Evolutionary conservation across 2,888 invertebrate species (phyloP).

Genomic region (Pseudanteris insignis): DNA sequence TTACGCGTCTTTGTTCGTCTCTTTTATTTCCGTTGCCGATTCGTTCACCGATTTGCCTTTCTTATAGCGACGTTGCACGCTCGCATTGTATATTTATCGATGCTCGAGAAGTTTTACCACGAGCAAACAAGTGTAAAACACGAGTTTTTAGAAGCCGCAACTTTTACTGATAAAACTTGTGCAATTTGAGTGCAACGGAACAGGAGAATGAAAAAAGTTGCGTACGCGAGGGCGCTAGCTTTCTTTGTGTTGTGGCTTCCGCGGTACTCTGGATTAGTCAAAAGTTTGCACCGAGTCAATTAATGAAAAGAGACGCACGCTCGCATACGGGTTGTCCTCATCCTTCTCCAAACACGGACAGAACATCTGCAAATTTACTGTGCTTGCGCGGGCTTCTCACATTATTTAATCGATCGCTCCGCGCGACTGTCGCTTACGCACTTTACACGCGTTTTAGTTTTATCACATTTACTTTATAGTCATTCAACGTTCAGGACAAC

Average conservation of each 20-base stretch:
- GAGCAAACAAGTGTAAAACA: conserved; percentile 30
- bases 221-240: not conserved
- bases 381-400: too few species aligned
- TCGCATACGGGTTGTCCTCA: too few species aligned
- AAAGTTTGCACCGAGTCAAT: conserved; percentile 29
- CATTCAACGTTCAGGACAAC: too few species aligned
- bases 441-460: conserved; percentile 11
- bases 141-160: conserved; percentile 28
- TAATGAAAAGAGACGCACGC: conserved; percentile 25
- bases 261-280: conserved; percentile 20
- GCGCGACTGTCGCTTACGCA: too few species aligned
- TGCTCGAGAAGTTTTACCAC: conserved; percentile 26
- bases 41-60: conserved; percentile 2
- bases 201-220: conserved; percentile 26
- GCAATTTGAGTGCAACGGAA: conserved; percentile 29
- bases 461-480: too few species aligned
- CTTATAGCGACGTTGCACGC: not conserved
- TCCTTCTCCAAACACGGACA: too few species aligned
- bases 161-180: conserved; percentile 39
- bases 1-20: not conserved
- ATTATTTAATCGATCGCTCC: too few species aligned
- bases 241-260: conserved; percentile 5
- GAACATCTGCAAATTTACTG: too few species aligned
- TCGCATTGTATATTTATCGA: conserved; percentile 27
- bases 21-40: not conserved